phyloP scores from a whole-genome alignment of 2,888 invertebrate species.

The Machimus rusticus region DNA sequence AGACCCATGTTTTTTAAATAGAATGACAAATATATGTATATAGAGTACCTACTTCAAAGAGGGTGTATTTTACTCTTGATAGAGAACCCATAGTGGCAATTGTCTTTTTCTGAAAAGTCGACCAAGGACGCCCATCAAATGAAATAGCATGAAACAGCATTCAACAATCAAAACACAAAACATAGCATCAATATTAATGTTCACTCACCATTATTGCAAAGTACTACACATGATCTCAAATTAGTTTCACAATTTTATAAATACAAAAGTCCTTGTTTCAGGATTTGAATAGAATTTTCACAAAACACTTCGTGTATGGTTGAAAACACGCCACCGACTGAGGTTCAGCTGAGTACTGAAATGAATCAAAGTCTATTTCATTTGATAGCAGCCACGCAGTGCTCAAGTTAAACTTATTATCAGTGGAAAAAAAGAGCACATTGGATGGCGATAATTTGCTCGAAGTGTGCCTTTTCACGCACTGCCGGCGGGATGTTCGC shows the following conservation, averaged over 20 bases:
- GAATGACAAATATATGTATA: not conserved
- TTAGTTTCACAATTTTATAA: not conserved
- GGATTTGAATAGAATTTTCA: not conserved
- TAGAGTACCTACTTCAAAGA: not conserved
- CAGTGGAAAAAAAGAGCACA: conserved; percentile 21
- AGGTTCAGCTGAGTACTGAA: not conserved
- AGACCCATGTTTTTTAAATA: no score
- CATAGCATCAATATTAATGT: not conserved
- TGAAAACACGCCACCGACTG: conserved; percentile 2
- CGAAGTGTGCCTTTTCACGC: conserved; percentile 1
- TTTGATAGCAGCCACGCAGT: conserved; percentile 7
- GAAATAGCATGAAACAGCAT: not conserved
- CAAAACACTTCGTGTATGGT: not conserved
- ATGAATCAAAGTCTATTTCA: conserved; percentile 1
- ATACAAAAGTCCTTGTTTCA: not conserved
- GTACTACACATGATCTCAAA: not conserved
- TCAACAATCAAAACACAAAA: not conserved
- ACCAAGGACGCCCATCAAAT: not conserved
- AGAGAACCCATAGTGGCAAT: not conserved
- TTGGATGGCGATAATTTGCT: not conserved
- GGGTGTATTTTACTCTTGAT: not conserved
- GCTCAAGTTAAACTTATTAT: not conserved
- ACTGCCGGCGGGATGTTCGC: not conserved
- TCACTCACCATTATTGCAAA: conserved; percentile 24
- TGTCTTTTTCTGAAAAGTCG: not conserved